phyloP scores from a whole-genome alignment of 2,113 vertebrate species.

The Ptilonorhynchus violaceus region DNA sequence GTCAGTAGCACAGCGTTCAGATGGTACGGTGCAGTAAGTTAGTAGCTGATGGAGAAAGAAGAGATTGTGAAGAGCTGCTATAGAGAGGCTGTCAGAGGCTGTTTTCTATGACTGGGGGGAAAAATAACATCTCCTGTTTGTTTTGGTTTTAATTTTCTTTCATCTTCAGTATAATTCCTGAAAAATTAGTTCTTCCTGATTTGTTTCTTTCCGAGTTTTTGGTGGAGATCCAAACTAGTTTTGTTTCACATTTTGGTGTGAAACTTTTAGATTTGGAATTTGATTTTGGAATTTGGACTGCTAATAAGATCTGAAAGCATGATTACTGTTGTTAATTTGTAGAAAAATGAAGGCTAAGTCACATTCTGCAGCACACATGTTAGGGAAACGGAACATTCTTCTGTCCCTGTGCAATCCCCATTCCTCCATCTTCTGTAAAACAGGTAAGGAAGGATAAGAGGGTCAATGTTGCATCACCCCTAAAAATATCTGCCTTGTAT shows the following conservation, averaged over 20 bases:
- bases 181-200: background rate
- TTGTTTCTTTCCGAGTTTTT: background rate
- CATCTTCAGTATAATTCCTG: background rate
- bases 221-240: background rate
- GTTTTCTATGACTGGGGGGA: background rate
- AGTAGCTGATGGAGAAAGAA: background rate
- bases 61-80: background rate
- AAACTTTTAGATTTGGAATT: background rate
- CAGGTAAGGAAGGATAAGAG: background rate
- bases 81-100: background rate
- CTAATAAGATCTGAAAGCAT: background rate
- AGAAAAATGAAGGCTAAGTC: background rate
- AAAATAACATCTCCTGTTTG: fast-evolving
- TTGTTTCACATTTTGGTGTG: background rate
- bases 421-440: background rate
- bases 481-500: background rate
- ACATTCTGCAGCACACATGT: too few relatives aligned
- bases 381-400: background rate
- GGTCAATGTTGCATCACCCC: background rate
- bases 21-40: background rate
- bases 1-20: background rate
- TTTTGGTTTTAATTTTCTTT: background rate
- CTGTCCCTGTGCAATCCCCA: fast-evolving
- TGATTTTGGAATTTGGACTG: background rate
- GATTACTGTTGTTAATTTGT: background rate